Conservation (phyloP, 2,797 vertebrate genomes). For the Anolis apletophallus region DNA sequence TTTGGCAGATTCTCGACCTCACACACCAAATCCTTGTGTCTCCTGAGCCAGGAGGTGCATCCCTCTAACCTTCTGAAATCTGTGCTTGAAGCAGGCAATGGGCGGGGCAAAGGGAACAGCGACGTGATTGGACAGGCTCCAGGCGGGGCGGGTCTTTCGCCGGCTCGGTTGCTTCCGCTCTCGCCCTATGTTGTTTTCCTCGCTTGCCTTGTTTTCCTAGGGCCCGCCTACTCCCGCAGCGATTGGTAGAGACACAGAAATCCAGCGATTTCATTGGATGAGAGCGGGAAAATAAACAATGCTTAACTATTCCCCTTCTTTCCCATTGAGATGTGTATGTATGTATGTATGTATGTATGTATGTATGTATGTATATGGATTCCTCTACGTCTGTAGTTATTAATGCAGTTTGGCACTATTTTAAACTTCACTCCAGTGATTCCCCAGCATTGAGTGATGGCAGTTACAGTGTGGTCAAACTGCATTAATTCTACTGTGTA, state of each 20-base stretch:
- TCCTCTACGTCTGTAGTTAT: no score
- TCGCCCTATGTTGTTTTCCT: background rate
- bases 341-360: no score
- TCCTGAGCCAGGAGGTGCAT: fast-evolving
- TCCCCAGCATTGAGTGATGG: no score
- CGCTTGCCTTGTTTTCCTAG: no score
- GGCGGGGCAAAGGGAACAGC: background rate
- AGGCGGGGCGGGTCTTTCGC: background rate
- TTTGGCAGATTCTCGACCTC: background rate
- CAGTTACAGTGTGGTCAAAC: no score
- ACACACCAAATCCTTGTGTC: no score
- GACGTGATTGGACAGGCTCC: background rate
- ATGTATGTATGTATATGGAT: no score
- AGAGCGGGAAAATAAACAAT: background rate
- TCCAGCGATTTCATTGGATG: background rate
- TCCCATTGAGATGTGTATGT: no score
- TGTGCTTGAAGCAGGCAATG: background rate
- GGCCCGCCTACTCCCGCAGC: background rate
- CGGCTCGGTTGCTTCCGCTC: background rate
- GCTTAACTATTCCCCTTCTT: no score
- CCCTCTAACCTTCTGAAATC: background rate
- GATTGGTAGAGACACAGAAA: background rate
- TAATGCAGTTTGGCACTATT: no score
- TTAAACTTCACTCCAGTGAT: no score
- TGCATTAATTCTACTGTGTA: no score